Evolutionary conservation across 2,797 vertebrate species (phyloP).

Genomic region (Acrossocheilus wenchowensis): DNA sequence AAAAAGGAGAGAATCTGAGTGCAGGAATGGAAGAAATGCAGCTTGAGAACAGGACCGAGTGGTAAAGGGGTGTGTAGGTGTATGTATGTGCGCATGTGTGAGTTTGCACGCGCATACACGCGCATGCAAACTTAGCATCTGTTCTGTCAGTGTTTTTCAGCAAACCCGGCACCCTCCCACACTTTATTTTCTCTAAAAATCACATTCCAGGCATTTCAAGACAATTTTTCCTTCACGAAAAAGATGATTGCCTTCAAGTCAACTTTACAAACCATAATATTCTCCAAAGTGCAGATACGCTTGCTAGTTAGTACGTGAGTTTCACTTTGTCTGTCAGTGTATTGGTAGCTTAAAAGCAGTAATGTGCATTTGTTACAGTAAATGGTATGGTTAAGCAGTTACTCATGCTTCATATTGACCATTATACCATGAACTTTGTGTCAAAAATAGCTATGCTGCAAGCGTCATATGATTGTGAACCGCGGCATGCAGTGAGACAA

Average conservation of each 20-base stretch:
- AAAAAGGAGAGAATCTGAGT: conserved; percentile 31
- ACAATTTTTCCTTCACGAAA: not conserved
- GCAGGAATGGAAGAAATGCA: conserved; percentile 36
- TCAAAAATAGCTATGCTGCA: conserved; percentile 27
- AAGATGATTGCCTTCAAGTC: conserved; percentile 7
- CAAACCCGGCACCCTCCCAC: conserved; percentile 18
- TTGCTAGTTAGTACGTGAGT: not conserved
- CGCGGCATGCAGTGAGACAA: not conserved
- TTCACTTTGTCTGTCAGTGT: not conserved
- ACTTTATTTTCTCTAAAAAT: conserved; percentile 27
- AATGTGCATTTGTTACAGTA: conserved; percentile 16
- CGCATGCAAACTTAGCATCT: conserved; percentile 45
- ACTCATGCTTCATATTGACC: not conserved
- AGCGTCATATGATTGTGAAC: not conserved
- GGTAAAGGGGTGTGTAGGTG: conserved; percentile 40
- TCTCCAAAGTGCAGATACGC: not conserved
- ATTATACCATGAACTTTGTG: conserved; percentile 13
- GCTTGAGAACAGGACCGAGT: not conserved
- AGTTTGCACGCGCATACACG: not conserved
- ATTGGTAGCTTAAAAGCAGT: not conserved
- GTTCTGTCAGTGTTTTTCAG: conserved; percentile 24
- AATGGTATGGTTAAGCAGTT: not conserved
- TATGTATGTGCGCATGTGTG: conserved; percentile 16
- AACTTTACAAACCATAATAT: not conserved
- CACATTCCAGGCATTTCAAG: not conserved